Base-by-base conservation (phyloP, 2,888 invertebrate genomes). In the Parochlus steinenii region DNA sequence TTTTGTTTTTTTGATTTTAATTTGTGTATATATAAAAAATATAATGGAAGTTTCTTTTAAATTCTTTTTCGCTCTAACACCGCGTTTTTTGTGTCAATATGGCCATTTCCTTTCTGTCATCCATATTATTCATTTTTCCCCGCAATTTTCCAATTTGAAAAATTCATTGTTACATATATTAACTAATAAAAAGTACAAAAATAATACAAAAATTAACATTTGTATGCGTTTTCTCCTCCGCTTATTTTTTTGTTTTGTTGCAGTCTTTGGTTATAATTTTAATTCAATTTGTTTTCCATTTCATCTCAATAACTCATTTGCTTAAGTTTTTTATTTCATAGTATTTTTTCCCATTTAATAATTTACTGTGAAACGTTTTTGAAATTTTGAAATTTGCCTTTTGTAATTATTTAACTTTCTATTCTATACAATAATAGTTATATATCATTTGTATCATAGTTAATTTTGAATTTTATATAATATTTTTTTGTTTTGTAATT, bases 231-330 rank as follows among this genome's bases (percentile, higher is more conserved):
- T 19, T 25, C 20, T 18, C 18, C 17, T 35, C 18, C 31, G 17
- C 27, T 36, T 30, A 40, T 33, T 33, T 29, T 33, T 20, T 30
- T 40, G 56, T 59, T 58, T 55, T 57, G 56, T 58, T 58, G 59
- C 60, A 58, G 60, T 58, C 58, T 58, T 58, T 58, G 58, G 60
- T 58, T 58, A 60, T 54, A 57, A 6, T 30, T 46, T 47, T 43
- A n/a, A n/a, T n/a, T n/a, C n/a, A n/a, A n/a, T 43, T 51, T 55
- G 49, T 46, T 51, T 47, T 52, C 51, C 45, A 31, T 25, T 29
- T 33, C 11, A 31, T 31, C 19, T 39, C 33, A 30, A 36, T 38
- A 31, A 31, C 26, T 30, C 37, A 23, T 29, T 23, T 20, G 31
- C 14, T n/a, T 11, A 7, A n/a, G 31, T 15, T 26, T 12, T 33